These are phyloP conservation scores for Anolis carolinensis DNA, from an alignment of 2,113 vertebrate species.

Conservation along the genomic window DNA sequence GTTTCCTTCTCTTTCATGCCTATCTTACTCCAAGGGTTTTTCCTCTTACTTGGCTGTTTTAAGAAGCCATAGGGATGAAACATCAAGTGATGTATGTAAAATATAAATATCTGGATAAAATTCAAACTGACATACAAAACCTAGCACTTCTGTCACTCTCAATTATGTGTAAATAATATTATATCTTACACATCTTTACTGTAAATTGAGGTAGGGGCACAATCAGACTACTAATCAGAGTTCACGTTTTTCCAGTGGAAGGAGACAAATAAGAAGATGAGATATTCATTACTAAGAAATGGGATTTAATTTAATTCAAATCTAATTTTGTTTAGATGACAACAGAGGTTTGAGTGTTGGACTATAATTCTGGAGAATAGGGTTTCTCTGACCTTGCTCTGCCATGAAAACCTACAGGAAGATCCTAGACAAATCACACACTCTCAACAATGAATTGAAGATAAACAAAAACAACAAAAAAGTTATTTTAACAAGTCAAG, in stretches of 20 bases:
- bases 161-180: constrained; percentile 31
- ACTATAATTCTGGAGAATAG: too few relatives aligned
- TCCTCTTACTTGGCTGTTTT: constrained; percentile 17
- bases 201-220: constrained; percentile 32
- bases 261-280: not conserved
- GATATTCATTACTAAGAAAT: not conserved
- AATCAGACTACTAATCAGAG: constrained; percentile 14
- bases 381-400: too few relatives aligned
- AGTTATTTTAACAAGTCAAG: too few relatives aligned
- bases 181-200: constrained; percentile 35
- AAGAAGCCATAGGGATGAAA: constrained; percentile 22
- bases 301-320: not conserved
- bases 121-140: constrained; percentile 44
- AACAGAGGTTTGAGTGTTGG: too few relatives aligned
- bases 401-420: too few relatives aligned
- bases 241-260: constrained; percentile 17
- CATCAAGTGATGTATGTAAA: constrained; percentile 26
- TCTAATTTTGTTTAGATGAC: not conserved
- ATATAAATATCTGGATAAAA: constrained; percentile 40
- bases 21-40: constrained; percentile 9
- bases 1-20: not conserved
- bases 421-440: too few relatives aligned
- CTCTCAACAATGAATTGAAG: too few relatives aligned
- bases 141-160: constrained; percentile 45
- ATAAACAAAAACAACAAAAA: too few relatives aligned